These are phyloP conservation scores for Marmota flaviventris DNA, from an alignment of 2,113 vertebrate genomes.

Conservation along the genomic window DNA sequence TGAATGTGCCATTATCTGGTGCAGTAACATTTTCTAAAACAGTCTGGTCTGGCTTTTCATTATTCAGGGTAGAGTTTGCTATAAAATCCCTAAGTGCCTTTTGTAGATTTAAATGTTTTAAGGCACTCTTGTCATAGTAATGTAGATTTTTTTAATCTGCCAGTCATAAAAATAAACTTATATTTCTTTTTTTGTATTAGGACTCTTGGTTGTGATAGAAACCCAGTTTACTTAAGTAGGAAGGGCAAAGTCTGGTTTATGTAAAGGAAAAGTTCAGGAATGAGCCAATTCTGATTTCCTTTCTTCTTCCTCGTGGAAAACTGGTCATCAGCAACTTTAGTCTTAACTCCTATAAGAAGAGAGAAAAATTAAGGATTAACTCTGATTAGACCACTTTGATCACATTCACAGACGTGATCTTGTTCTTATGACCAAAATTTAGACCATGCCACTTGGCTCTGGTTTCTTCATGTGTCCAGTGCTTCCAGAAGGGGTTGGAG, in stretches of 20 bases:
- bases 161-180: background rate
- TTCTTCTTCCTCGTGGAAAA: background rate
- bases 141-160: background rate
- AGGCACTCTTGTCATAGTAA: conserved; percentile 49
- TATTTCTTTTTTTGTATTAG: conserved; percentile 4
- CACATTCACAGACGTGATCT: background rate
- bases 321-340: background rate
- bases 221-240: background rate
- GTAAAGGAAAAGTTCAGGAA: background rate
- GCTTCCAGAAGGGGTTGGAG: background rate
- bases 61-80: conserved; percentile 61
- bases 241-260: background rate
- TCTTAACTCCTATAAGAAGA: background rate
- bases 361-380: conserved; percentile 15
- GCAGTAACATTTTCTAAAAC: conserved; percentile 57
- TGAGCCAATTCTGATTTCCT: background rate
- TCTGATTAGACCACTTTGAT: background rate
- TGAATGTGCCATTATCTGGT: conserved; percentile 54
- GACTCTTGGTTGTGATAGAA: conserved; percentile 5
- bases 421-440: background rate
- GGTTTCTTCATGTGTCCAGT: background rate
- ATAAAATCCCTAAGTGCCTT: conserved; percentile 60
- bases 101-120: conserved; percentile 55
- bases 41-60: conserved; percentile 63
- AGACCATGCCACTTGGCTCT: background rate